Base-by-base conservation (phyloP, 2,113 vertebrate genomes). In the Gymnarchus niloticus region DNA sequence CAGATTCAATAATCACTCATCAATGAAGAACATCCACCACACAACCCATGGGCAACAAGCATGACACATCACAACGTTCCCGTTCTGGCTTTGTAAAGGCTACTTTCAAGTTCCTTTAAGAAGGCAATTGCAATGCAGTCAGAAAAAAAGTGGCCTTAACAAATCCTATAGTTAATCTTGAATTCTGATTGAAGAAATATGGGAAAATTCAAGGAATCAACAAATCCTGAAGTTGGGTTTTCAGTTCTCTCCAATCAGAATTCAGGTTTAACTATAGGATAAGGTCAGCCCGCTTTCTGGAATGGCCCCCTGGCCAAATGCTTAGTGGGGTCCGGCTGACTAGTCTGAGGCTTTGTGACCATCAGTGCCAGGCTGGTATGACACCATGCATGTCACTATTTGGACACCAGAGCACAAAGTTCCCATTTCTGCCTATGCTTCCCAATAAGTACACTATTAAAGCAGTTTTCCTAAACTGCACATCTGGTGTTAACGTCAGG, bases 401-500 rank as follows among this genome's bases (percentile, higher is more conserved):
- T 48, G 76, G 21, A 78, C 44, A n/a, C 37, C 33, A 23, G 73
- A 44, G 46, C 37, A 48, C 21, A 48, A 78, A n/a, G 76, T 41
- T 44, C 28, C 65, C 44, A 21, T 56, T 87, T 87, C 84, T 41
- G 37, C 17, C 78, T 46, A 33, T 57, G 19, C 37, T 3, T 85
- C 49, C 83, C 83, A 85, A 48, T 61, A 88, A 59, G 23, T 33
- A 25, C n/a, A 25, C 6, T 17, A 17, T 46, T 80, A 56, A 85
- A 85, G 25, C n/a, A 9, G 46, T 21, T 44, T 56, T 59, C 3
- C 23, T 23, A 41, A 56, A 77, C 54, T 52, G 48, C 46, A 51
- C 84, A 85, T 85, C 65, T 85, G 84, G 84, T 73, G 49, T 77
- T 23, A 54, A 17, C 25, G 21, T 17, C 61, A 76, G 83, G 61